Percentiles rank a stretch among this genome's conserved stretches.
Conservation (phyloP, 2,797 vertebrate genomes). For the Hybognathus amarus region DNA sequence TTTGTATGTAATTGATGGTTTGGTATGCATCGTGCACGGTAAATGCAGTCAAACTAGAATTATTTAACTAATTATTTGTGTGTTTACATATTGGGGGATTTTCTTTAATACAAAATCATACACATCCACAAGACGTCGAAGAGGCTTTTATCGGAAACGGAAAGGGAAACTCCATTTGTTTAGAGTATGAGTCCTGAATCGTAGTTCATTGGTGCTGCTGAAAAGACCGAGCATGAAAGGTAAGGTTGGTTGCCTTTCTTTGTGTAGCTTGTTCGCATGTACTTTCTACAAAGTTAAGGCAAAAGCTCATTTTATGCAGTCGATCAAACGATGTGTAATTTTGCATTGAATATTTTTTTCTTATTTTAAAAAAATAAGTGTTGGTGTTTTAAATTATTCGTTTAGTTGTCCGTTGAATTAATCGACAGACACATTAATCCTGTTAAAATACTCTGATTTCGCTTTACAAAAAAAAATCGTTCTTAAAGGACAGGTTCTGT, state of each 20-base stretch:
- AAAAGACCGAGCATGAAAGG: slow-evolving; percentile 27
- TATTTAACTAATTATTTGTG: neutral
- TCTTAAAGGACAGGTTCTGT: neutral
- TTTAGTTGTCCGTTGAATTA: neutral
- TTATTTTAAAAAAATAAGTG: neutral
- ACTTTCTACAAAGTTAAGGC: neutral
- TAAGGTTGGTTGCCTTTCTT: slow-evolving; percentile 29
- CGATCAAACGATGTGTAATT: neutral
- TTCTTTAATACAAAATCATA: neutral
- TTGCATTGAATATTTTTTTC: neutral
- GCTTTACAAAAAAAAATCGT: neutral
- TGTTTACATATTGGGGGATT: neutral
- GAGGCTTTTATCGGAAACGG: slow-evolving; percentile 38
- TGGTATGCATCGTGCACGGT: neutral
- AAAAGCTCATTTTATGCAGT: neutral
- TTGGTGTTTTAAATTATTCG: neutral
- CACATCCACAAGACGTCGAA: neutral
- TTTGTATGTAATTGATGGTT: neutral
- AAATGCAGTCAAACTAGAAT: neutral
- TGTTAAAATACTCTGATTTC: neutral
- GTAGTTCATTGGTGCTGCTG: slow-evolving; percentile 27
- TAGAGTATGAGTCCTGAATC: slow-evolving; percentile 18
- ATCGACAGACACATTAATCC: neutral
- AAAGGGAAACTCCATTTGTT: slow-evolving; percentile 37
- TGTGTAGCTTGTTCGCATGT: neutral